These are phyloP conservation scores for Anthoptus insignis DNA, from an alignment of 2,888 invertebrate species.

Conservation along the genomic window DNA sequence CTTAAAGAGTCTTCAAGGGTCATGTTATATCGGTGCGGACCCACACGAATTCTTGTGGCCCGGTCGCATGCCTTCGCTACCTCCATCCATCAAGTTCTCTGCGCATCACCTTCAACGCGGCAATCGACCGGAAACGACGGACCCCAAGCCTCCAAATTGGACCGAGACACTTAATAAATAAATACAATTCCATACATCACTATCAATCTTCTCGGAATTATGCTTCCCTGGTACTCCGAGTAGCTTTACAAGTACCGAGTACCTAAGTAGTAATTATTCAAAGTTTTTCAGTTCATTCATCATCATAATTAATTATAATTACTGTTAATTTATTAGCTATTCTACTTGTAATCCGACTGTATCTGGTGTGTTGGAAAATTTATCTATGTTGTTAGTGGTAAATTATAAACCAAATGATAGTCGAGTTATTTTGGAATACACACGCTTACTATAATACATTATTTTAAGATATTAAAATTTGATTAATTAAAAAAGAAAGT, in stretches of 20 bases:
- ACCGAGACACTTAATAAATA: conserved; percentile 56
- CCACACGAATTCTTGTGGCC: conserved; percentile 73
- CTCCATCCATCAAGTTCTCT: conserved; percentile 84
- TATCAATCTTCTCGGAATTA: conserved; percentile 50
- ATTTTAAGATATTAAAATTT: too few species aligned
- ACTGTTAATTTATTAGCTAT: conserved; percentile 11
- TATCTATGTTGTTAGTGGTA: background rate
- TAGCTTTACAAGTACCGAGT: conserved; percentile 34
- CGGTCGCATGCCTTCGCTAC: conserved; percentile 73
- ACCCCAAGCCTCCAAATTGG: conserved; percentile 68
- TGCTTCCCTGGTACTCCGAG: conserved; percentile 17
- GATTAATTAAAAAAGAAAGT: too few species aligned
- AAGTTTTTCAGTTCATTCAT: conserved; percentile 33
- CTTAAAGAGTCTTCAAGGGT: background rate
- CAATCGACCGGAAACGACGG: conserved; percentile 79
- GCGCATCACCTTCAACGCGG: conserved; percentile 79
- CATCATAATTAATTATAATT: conserved; percentile 41
- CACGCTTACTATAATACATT: too few species aligned
- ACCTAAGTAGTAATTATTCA: conserved; percentile 24
- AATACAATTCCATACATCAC: conserved; percentile 49
- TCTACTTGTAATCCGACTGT: background rate
- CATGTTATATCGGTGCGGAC: conserved; percentile 56
- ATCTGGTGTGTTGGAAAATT: background rate
- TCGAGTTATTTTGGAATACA: background rate
- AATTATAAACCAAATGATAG: background rate